phyloP scores from a whole-genome alignment of 2,888 invertebrate species.

The Epirrhoe alternata region DNA sequence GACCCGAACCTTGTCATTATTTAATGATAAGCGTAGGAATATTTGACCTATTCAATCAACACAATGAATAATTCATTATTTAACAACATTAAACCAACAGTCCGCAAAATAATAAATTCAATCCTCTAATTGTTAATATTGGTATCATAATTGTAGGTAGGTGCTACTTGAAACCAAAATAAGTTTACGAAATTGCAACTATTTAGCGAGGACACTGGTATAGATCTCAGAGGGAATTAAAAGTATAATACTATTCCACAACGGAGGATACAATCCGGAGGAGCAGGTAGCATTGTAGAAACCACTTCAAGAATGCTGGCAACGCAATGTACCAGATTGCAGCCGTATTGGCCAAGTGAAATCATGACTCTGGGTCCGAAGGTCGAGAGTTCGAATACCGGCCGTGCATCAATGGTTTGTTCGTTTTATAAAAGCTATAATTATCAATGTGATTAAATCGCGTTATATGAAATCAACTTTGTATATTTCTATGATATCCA shows the following conservation, averaged over 20 bases:
- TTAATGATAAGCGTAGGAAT: not conserved
- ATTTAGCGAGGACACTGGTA: slow-evolving; percentile 13
- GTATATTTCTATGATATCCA: too few species aligned
- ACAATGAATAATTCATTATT: not conserved
- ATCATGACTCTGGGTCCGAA: too few species aligned
- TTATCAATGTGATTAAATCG: too few species aligned
- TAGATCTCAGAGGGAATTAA: slow-evolving; percentile 30
- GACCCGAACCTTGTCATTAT: not conserved
- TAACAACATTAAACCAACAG: not conserved
- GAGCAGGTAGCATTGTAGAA: slow-evolving; percentile 14
- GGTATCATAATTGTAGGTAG: not conserved
- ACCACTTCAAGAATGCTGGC: not conserved
- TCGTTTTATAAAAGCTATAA: too few species aligned
- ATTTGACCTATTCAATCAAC: not conserved
- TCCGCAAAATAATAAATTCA: not conserved
- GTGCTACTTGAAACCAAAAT: not conserved
- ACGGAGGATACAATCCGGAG: slow-evolving; percentile 14
- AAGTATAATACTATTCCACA: slow-evolving; percentile 16
- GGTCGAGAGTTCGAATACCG: not conserved
- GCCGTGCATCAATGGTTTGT: too few species aligned
- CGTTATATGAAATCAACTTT: too few species aligned
- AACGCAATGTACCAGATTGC: not conserved
- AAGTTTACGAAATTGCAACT: not conserved
- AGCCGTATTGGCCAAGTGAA: not conserved
- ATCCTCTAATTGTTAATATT: not conserved